These are phyloP conservation scores for Steatornis caripensis DNA, from an alignment of 2,113 vertebrate genomes.

Conservation along the genomic window DNA sequence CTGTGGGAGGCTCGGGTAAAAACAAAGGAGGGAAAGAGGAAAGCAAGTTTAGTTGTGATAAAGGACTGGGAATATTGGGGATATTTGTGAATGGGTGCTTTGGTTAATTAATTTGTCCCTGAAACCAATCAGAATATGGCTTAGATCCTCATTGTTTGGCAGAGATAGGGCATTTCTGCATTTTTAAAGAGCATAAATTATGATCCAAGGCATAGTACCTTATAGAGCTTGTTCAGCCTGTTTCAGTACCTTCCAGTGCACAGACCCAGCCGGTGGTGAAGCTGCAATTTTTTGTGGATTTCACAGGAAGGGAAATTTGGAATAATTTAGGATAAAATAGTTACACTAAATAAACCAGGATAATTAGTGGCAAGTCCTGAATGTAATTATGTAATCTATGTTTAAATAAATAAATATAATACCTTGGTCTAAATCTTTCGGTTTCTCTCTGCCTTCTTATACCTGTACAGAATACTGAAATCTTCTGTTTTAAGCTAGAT, in stretches of 20 bases:
- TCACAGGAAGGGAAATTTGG: not conserved
- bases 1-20: not conserved
- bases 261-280: not conserved
- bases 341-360: not conserved
- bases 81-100: not conserved
- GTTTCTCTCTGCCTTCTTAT: not conserved
- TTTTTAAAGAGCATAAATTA: not conserved
- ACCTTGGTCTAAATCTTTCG: not conserved
- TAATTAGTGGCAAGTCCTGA: not conserved
- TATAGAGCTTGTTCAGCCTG: not conserved
- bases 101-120: not conserved
- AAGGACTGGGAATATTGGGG: not conserved
- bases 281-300: not conserved
- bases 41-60: not conserved
- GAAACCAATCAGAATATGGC: not conserved
- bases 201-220: not conserved
- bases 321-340: not conserved
- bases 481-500: not conserved
- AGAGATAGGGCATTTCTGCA: not conserved
- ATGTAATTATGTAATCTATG: not conserved
- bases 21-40: not conserved
- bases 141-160: not conserved
- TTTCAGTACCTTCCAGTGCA: not conserved
- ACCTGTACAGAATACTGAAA: not conserved
- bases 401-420: not conserved